A percentile compares a stretch with the other conserved stretches of the same genome.
Evolutionary conservation across 2,888 invertebrate genomes (phyloP).

Genomic region (Diplolepis rosae): DNA sequence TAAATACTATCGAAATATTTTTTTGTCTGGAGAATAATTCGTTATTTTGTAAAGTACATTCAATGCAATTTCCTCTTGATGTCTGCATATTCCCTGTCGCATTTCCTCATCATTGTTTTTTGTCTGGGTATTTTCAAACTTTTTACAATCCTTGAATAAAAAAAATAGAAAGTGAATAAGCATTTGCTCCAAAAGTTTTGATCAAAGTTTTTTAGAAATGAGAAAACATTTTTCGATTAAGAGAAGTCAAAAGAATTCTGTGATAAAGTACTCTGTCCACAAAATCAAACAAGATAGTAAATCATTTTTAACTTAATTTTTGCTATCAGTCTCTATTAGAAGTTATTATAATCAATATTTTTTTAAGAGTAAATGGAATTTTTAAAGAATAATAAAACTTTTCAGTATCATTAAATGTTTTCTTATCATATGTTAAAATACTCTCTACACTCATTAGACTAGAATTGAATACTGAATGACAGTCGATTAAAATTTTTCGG

Average conservation of each 20-base stretch:
- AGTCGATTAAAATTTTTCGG: not conserved
- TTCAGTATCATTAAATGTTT: not conserved
- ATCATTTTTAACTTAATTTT: not conserved
- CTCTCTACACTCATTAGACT: not conserved
- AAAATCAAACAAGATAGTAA: conserved; percentile 15
- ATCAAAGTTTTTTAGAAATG: conserved; percentile 8
- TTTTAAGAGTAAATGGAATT: too few relatives aligned
- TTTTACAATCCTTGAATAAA: too few relatives aligned
- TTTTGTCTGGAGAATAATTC: too few relatives aligned
- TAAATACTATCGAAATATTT: too few relatives aligned
- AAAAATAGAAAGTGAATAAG: not conserved
- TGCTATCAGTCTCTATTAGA: too few relatives aligned
- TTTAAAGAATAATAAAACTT: too few relatives aligned
- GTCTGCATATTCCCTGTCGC: too few relatives aligned
- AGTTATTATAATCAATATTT: too few relatives aligned
- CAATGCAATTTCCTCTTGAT: too few relatives aligned
- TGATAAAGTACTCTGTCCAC: conserved; percentile 26
- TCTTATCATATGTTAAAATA: conserved; percentile 1
- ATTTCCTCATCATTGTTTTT: too few relatives aligned
- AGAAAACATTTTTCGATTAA: not conserved
- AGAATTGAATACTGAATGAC: not conserved
- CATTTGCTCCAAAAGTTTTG: not conserved
- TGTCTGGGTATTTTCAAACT: too few relatives aligned
- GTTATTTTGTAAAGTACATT: too few relatives aligned
- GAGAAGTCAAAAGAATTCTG: not conserved